Conservation (phyloP, 2,888 invertebrate species). For the Euzophera pinguis region DNA sequence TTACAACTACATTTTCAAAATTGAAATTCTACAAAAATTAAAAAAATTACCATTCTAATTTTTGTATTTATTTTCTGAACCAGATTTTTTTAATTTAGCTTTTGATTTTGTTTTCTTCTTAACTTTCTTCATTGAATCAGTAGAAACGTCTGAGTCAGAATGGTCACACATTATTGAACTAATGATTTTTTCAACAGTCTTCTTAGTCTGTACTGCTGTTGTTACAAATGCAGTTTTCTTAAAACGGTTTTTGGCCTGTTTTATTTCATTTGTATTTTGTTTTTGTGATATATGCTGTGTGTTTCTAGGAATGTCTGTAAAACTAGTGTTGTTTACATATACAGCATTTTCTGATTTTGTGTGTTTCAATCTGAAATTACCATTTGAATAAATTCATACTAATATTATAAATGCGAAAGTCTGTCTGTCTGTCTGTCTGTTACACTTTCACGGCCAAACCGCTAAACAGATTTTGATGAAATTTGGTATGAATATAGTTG, state of each 20-base stretch:
- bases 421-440: too few relatives aligned
- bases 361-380: slow-evolving; percentile 59
- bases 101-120: slow-evolving; percentile 71
- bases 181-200: slow-evolving; percentile 41
- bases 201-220: slow-evolving; percentile 74
- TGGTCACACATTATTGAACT: slow-evolving; percentile 51
- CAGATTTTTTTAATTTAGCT: slow-evolving; percentile 47
- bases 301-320: slow-evolving; percentile 66
- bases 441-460: too few relatives aligned
- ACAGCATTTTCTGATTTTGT: slow-evolving; percentile 57
- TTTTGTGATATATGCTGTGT: slow-evolving; percentile 42
- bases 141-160: slow-evolving; percentile 69
- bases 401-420: too few relatives aligned
- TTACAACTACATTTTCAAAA: slow-evolving; percentile 2
- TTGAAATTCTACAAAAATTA: not conserved
- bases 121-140: slow-evolving; percentile 55
- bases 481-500: too few relatives aligned
- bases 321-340: slow-evolving; percentile 62
- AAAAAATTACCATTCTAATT: slow-evolving; percentile 25
- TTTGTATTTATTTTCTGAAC: slow-evolving; percentile 50
- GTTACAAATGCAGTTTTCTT: slow-evolving; percentile 81
- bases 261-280: slow-evolving; percentile 38
- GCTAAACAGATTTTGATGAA: too few relatives aligned
- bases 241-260: slow-evolving; percentile 69
- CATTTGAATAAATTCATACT: too few relatives aligned